A percentile compares a stretch with the other conserved stretches of the same genome.
These are phyloP conservation scores for Cygnus olor DNA, from an alignment of 2,797 vertebrate species.

Conservation along the genomic window DNA sequence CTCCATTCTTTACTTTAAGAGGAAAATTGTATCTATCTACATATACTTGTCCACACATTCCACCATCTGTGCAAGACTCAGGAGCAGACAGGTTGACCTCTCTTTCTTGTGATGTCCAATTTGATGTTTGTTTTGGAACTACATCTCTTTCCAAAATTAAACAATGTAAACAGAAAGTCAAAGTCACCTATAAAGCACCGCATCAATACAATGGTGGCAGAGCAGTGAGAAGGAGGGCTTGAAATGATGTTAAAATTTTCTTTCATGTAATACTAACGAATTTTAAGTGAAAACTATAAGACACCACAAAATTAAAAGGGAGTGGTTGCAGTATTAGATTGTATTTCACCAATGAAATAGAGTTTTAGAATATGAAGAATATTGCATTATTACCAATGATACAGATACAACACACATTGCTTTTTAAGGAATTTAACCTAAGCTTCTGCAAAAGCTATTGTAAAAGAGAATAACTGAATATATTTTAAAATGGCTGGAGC, in stretches of 20 bases:
- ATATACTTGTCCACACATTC: background rate
- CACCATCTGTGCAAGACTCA: background rate
- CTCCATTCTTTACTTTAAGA: background rate
- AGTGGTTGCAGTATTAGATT: background rate
- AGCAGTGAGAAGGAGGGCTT: background rate
- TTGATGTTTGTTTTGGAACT: background rate
- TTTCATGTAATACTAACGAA: background rate
- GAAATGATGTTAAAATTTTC: background rate
- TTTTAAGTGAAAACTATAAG: background rate
- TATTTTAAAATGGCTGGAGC: background rate
- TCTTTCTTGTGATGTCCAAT: background rate
- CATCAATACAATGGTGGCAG: background rate
- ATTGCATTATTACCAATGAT: background rate
- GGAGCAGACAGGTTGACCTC: background rate
- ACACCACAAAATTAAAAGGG: background rate
- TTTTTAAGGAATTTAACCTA: background rate
- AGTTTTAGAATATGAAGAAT: background rate
- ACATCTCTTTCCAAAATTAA: conserved; percentile 1
- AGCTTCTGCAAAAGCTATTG: background rate
- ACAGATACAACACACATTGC: background rate
- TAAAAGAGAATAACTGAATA: background rate
- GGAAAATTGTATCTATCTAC: background rate
- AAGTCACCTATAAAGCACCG: background rate
- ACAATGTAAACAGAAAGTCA: background rate
- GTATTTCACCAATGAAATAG: background rate